Evolutionary conservation across 2,113 vertebrate genomes (phyloP).

Genomic region (Perca schrenkii): DNA sequence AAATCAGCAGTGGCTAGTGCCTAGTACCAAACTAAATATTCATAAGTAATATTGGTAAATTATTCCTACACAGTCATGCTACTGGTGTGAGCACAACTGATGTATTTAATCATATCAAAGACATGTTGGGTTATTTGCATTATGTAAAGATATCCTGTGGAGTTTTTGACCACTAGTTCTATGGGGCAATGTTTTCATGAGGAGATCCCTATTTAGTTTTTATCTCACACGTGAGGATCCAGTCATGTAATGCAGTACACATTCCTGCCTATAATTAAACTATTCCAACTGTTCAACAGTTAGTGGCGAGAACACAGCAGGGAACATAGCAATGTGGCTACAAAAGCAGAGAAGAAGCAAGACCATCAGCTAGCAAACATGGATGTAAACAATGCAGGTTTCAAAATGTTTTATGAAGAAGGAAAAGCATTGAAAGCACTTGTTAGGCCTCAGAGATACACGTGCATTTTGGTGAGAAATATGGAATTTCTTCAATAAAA

Average conservation of each 20-base stretch:
- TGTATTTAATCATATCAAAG: not conserved
- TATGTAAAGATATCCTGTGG: not conserved
- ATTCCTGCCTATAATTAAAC: not conserved
- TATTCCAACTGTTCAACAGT: not conserved
- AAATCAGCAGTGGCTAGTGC: not conserved
- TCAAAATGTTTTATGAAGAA: not conserved
- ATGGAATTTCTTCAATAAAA: not conserved
- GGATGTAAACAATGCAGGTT: too few relatives aligned
- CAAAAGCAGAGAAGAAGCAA: not conserved
- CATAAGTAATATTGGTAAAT: not conserved
- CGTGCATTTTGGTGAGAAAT: not conserved
- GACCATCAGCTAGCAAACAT: not conserved
- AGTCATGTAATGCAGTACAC: not conserved
- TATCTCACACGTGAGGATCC: not conserved
- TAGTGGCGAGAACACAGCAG: too few relatives aligned
- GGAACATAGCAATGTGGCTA: too few relatives aligned
- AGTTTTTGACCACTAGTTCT: not conserved
- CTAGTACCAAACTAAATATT: not conserved
- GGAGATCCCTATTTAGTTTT: not conserved
- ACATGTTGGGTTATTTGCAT: not conserved
- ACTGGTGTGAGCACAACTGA: not conserved
- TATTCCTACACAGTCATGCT: not conserved
- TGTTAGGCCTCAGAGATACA: not conserved
- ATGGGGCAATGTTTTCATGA: not conserved
- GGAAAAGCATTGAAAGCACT: not conserved